These are phyloP conservation scores for Pogonocherus hispidulus DNA, from an alignment of 2,888 invertebrate genomes.

Conservation along the genomic window DNA sequence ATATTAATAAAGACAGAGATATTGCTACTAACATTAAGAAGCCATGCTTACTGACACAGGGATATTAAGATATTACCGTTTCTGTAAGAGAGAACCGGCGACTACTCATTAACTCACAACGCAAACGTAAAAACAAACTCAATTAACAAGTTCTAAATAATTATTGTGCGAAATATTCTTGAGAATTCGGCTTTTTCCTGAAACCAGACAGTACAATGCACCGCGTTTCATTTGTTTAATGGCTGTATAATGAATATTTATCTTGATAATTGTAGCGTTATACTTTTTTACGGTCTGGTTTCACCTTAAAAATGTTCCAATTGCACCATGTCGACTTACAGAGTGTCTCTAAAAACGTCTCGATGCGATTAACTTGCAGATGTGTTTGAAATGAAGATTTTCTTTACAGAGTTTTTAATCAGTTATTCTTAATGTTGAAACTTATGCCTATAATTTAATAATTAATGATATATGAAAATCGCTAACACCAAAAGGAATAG, in stretches of 20 bases:
- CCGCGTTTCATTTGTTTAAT: conserved; percentile 51
- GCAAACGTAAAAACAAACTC: conserved; percentile 18
- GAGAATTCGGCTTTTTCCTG: conserved; percentile 52
- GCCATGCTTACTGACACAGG: neutral
- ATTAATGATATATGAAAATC: no score
- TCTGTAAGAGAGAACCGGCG: neutral
- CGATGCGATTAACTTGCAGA: no score
- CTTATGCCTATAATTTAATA: no score
- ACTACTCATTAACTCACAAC: conserved; percentile 13
- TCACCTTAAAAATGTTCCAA: conserved; percentile 43
- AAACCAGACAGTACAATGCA: conserved; percentile 47
- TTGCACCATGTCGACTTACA: neutral
- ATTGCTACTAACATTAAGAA: neutral
- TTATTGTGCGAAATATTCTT: conserved; percentile 42
- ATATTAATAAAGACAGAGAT: neutral
- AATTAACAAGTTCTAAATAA: conserved; percentile 30
- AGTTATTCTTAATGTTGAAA: no score
- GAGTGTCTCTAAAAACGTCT: neutral
- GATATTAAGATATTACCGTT: conserved; percentile 20
- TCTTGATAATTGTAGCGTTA: conserved; percentile 51
- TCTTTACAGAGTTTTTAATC: no score
- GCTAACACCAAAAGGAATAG: no score
- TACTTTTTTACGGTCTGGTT: conserved; percentile 49
- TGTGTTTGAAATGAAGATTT: no score
- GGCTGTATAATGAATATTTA: conserved; percentile 52